phyloP scores from a whole-genome alignment of 2,888 invertebrate species.

The Capitulum mitella region DNA sequence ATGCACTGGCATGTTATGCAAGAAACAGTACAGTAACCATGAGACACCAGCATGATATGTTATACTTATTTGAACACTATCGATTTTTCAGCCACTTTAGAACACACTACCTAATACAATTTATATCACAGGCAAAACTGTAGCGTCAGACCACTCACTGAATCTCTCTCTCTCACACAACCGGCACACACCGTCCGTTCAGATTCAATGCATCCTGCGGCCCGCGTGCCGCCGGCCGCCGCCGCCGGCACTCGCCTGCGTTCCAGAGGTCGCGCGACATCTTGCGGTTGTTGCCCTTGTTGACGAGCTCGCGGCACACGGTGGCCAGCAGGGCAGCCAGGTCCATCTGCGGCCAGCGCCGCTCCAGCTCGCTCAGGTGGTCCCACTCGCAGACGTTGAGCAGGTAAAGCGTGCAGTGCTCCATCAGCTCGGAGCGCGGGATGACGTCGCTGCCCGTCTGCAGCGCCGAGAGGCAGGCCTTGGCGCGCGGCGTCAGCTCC shows the following conservation, averaged over 20 bases:
- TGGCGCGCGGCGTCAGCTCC: conserved; percentile 1
- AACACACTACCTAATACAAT: no score
- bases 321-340: conserved; percentile 20
- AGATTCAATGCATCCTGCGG: no score
- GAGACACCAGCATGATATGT: no score
- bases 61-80: no score
- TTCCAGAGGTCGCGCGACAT: conserved; percentile 16
- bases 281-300: conserved; percentile 20
- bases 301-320: conserved; percentile 17
- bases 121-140: no score
- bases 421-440: not conserved
- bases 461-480: not conserved
- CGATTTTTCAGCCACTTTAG: no score
- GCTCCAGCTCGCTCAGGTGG: conserved; percentile 14
- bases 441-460: conserved; percentile 1
- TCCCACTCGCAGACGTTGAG: conserved; percentile 25
- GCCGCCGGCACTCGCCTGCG: not conserved
- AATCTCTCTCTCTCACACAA: no score
- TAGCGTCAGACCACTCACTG: no score
- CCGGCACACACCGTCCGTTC: no score
- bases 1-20: no score
- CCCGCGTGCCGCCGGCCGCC: no score
- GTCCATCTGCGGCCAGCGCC: conserved; percentile 9
- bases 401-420: conserved; percentile 7
- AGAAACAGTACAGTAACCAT: no score